Base-by-base conservation (phyloP, 2,113 vertebrate species). In the Anser cygnoides region DNA sequence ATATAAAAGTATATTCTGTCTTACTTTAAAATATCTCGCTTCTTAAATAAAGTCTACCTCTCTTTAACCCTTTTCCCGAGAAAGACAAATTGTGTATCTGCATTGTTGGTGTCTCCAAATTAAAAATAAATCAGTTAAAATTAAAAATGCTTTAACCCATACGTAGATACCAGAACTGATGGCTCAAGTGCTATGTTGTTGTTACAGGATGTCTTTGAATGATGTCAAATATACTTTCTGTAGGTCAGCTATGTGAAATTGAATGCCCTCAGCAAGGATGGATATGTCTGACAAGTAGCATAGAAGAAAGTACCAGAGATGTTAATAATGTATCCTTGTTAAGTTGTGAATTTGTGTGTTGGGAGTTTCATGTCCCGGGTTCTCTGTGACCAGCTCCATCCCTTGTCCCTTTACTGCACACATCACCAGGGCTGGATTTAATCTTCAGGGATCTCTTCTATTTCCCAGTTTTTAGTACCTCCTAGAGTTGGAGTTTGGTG, bases 231-330 rank as follows among this genome's bases (percentile, higher is more conserved):
- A 13, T 61, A 22, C 23, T 90, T 76, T 79, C 55, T 67, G 23
- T 44, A 55, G 50, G 59, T 22, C 39, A 86, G 55, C 85, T 41
- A 10, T 39, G 16, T 58, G 59, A 44, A 62, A 37, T 17, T 43
- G 28, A 66, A 22, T 66, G 17, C 28, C 22, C 89, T 75, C 65
- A 49, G 61, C 62, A 57, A 43, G 73, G 37, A 22, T 90, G 33
- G 10, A 2, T 43, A 16, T 31, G 17, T 61, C 75, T 76, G 74
- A 49, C 29, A 76, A 54, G 65, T n/a, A 59, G 35, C 0, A 0
- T 46, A 18, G 74, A 68, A 61, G n/a, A 16, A 75, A 78, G 70
- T n/a, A 55, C 22, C 18, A 25, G n/a, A 83, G 84, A 14, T 19
- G 29, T 78, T 50, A n/a, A n/a, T 26, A 28, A 18, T 26, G 26